phyloP scores from a whole-genome alignment of 2,797 vertebrate species.

The Sebastes steindachneri region DNA sequence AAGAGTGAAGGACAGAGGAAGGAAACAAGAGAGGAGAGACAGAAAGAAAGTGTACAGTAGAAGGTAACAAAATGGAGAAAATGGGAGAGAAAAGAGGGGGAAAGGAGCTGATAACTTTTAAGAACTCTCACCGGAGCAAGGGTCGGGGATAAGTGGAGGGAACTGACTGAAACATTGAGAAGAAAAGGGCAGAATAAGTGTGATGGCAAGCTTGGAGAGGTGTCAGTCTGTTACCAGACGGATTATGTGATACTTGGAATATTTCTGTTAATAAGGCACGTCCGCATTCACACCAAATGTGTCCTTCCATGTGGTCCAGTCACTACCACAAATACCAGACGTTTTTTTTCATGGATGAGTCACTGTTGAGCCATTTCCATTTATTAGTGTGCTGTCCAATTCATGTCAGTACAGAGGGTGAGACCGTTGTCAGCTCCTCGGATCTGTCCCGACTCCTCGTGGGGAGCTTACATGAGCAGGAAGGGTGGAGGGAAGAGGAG shows the following conservation, averaged over 20 bases:
- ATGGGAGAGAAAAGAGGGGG: background rate
- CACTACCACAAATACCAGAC: slow-evolving; percentile 15
- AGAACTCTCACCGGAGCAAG: background rate
- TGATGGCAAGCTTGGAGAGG: background rate
- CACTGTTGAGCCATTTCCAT: slow-evolving; percentile 22
- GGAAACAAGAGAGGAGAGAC: slow-evolving; percentile 1
- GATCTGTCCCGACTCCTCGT: slow-evolving; percentile 32
- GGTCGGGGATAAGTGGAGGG: background rate
- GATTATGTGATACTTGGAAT: background rate
- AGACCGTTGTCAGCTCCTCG: slow-evolving; percentile 22
- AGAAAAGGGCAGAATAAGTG: background rate
- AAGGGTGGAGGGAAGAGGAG: slow-evolving; percentile 53
- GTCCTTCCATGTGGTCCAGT: slow-evolving; percentile 21
- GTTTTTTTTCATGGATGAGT: slow-evolving; percentile 3
- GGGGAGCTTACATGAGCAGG: slow-evolving; percentile 41
- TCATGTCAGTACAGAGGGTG: slow-evolving; percentile 26
- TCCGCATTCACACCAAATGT: slow-evolving; percentile 3
- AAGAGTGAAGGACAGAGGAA: slow-evolving; percentile 17
- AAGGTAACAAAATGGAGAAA: background rate
- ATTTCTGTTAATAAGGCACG: slow-evolving; percentile 4
- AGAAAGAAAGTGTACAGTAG: background rate
- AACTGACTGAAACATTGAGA: background rate
- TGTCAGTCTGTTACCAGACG: background rate
- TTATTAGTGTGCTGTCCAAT: slow-evolving; percentile 33
- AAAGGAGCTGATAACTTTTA: background rate